phyloP scores from a whole-genome alignment of 2,888 invertebrate species.

The Scrobipalpa costella region DNA sequence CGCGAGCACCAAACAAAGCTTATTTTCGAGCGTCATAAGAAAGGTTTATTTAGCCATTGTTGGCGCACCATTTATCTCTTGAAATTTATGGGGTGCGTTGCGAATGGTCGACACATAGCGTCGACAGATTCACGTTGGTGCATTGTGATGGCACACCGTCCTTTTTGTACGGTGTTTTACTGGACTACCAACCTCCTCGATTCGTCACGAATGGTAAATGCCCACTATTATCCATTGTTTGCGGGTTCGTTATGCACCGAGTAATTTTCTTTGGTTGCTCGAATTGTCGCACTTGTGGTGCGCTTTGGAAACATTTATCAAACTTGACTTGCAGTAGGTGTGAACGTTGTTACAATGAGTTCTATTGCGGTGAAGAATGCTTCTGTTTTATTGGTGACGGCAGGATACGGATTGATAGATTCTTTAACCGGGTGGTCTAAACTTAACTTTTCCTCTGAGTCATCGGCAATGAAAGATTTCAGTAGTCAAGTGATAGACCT shows the following conservation, averaged over 20 bases:
- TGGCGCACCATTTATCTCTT: slow-evolving; percentile 76
- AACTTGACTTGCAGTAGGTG: slow-evolving; percentile 53
- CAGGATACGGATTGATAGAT: slow-evolving; percentile 3
- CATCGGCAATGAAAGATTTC: slow-evolving; percentile 34
- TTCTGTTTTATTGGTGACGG: slow-evolving; percentile 44
- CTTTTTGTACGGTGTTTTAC: slow-evolving; percentile 35
- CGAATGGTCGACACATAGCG: slow-evolving; percentile 72
- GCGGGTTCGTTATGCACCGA: slow-evolving; percentile 61
- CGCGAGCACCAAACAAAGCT: slow-evolving; percentile 60
- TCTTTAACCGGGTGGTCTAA: slow-evolving; percentile 34
- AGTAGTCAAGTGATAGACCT: slow-evolving; percentile 16
- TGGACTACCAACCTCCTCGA: slow-evolving; percentile 50
- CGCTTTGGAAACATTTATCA: slow-evolving; percentile 66
- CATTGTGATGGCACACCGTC: slow-evolving; percentile 46
- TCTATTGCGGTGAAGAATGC: slow-evolving; percentile 49
- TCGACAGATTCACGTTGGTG: slow-evolving; percentile 48
- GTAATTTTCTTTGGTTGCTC: slow-evolving; percentile 68
- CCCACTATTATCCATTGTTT: slow-evolving; percentile 65
- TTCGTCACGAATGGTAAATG: slow-evolving; percentile 63
- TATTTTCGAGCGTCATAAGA: slow-evolving; percentile 73
- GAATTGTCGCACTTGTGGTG: slow-evolving; percentile 62
- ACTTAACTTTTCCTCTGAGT: slow-evolving; percentile 39
- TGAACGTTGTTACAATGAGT: slow-evolving; percentile 66
- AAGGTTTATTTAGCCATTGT: slow-evolving; percentile 78
- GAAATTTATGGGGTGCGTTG: slow-evolving; percentile 74